These are phyloP conservation scores for Meteorus cinctellus DNA, from an alignment of 2,888 invertebrate genomes.

Conservation along the genomic window DNA sequence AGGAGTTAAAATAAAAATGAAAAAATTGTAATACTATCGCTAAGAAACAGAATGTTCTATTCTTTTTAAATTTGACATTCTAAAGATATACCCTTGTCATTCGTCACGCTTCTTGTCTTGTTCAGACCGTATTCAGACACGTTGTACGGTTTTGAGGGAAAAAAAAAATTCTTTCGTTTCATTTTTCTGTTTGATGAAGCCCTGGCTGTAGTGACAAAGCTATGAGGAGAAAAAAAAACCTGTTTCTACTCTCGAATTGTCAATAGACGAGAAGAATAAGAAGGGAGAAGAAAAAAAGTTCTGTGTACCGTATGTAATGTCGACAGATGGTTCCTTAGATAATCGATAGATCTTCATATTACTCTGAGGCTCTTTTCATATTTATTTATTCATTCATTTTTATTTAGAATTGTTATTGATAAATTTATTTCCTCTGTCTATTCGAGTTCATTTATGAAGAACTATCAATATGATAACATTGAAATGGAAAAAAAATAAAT, in stretches of 20 bases:
- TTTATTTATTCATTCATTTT: neutral
- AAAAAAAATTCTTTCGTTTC: neutral
- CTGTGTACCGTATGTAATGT: neutral
- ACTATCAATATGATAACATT: neutral
- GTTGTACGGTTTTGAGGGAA: neutral
- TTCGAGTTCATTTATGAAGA: neutral
- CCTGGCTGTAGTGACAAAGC: neutral
- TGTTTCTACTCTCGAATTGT: neutral
- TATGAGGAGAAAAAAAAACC: neutral
- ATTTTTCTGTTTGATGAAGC: neutral
- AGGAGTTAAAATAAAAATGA: neutral
- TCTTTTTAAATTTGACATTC: conserved; percentile 9
- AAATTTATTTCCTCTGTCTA: neutral
- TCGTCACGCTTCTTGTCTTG: neutral
- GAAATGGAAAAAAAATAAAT: neutral
- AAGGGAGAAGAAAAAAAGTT: neutral
- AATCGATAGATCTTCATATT: neutral
- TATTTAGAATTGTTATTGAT: neutral
- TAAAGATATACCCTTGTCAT: conserved; percentile 8
- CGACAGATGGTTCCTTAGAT: neutral
- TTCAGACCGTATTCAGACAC: conserved; percentile 3
- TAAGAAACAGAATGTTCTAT: neutral
- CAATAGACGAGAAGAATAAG: neutral
- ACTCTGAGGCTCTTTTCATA: neutral
- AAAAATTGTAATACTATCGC: conserved; percentile 16